A percentile compares a stretch with the other conserved stretches of the same genome.
Evolutionary conservation across 2,113 vertebrate species (phyloP).

Genomic region (Strigops habroptila): DNA sequence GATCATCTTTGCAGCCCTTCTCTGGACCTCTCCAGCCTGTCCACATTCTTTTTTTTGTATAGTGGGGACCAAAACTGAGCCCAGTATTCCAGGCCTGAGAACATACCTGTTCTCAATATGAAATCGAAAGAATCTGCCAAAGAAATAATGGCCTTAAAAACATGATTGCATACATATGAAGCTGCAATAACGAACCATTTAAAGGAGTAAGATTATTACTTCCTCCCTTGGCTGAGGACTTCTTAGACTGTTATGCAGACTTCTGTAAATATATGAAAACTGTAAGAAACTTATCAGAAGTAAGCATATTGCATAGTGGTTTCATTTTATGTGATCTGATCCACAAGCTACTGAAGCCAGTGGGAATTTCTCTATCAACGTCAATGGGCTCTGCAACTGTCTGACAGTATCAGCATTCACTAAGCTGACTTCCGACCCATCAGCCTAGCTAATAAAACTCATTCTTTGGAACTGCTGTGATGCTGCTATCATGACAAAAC

Average conservation of each 20-base stretch:
- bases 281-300: background rate
- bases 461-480: background rate
- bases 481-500: background rate
- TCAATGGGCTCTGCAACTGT: background rate
- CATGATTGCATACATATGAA: background rate
- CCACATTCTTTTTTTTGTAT: background rate
- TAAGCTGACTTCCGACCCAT: background rate
- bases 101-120: background rate
- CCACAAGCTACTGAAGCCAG: background rate
- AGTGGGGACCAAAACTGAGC: background rate
- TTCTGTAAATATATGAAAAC: background rate
- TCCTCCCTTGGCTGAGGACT: background rate
- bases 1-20: background rate
- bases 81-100: background rate
- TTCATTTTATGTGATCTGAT: background rate
- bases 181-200: background rate
- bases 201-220: background rate
- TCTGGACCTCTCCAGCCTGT: background rate
- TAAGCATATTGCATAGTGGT: background rate
- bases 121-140: background rate
- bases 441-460: background rate
- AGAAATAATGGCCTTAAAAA: background rate
- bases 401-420: background rate
- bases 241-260: background rate
- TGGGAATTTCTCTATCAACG: background rate